These are phyloP conservation scores for Geococcyx californianus DNA, from an alignment of 2,113 vertebrate species.

Conservation along the genomic window DNA sequence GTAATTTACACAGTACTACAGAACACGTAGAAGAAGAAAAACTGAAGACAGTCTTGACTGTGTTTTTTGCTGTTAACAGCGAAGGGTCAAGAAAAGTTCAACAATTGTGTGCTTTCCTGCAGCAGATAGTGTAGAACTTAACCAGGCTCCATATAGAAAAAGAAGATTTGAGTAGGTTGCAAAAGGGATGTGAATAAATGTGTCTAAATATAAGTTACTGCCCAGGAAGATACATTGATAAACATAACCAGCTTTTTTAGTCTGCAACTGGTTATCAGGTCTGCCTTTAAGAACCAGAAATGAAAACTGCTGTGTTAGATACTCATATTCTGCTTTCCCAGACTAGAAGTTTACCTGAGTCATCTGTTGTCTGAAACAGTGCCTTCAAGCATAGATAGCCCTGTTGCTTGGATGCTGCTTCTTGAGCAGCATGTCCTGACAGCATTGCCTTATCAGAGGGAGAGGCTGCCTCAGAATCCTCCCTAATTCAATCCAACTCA, in stretches of 20 bases:
- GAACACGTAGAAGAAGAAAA: not conserved
- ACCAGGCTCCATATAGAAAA: not conserved
- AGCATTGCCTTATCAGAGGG: not conserved
- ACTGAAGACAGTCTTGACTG: not conserved
- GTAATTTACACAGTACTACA: not conserved
- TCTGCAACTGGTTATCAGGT: not conserved
- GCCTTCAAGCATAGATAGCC: not conserved
- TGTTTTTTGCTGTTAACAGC: not conserved
- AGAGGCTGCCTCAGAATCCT: not conserved
- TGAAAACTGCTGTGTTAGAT: not conserved
- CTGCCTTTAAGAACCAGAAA: not conserved
- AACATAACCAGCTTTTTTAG: not conserved
- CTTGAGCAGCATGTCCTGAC: not conserved
- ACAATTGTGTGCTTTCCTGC: not conserved
- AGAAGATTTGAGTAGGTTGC: not conserved
- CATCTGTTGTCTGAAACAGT: not conserved
- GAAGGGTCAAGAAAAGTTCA: not conserved
- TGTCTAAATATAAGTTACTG: not conserved
- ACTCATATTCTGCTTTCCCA: not conserved
- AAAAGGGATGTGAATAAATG: not conserved
- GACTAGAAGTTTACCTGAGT: not conserved
- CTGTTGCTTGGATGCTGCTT: not conserved
- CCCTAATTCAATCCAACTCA: not conserved
- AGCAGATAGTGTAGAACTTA: not conserved
- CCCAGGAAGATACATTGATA: not conserved